These are phyloP conservation scores for Hoplodrina ambigua DNA, from an alignment of 2,888 invertebrate genomes.

Conservation along the genomic window DNA sequence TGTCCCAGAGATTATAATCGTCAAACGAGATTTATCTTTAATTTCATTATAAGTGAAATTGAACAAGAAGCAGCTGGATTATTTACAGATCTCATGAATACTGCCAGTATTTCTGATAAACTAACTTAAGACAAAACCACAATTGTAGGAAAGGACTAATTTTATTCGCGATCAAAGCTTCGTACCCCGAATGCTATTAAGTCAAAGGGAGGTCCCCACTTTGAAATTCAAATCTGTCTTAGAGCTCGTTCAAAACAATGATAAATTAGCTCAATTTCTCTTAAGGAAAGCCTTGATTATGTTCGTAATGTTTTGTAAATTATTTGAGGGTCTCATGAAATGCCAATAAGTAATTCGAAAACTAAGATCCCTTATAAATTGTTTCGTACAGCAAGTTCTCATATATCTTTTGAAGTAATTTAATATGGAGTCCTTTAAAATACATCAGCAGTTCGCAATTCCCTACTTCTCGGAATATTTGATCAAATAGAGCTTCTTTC, in stretches of 20 bases:
- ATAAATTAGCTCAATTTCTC: slow-evolving; percentile 51
- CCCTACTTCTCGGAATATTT: slow-evolving; percentile 20
- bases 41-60: not conserved
- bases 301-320: slow-evolving; percentile 33
- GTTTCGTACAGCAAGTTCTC: slow-evolving; percentile 15
- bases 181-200: slow-evolving; percentile 37
- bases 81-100: not conserved
- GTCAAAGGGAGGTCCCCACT: slow-evolving; percentile 32
- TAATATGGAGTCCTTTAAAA: slow-evolving; percentile 24
- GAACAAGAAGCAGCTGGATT: not conserved
- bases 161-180: slow-evolving; percentile 38
- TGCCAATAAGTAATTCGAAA: slow-evolving; percentile 32
- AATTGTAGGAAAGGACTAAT: slow-evolving; percentile 40
- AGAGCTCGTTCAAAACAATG: slow-evolving; percentile 43
- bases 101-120: slow-evolving; percentile 5
- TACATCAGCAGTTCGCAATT: slow-evolving; percentile 10
- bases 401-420: slow-evolving; percentile 17
- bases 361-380: slow-evolving; percentile 16
- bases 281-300: slow-evolving; percentile 42
- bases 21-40: not conserved
- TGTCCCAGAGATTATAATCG: not conserved
- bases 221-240: slow-evolving; percentile 60
- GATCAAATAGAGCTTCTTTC: slow-evolving; percentile 19
- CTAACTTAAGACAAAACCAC: slow-evolving; percentile 15
- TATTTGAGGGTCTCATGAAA: slow-evolving; percentile 23